Conservation (phyloP, 1,140 invertebrate genomes). For the Scaptomyza pallida region DNA sequence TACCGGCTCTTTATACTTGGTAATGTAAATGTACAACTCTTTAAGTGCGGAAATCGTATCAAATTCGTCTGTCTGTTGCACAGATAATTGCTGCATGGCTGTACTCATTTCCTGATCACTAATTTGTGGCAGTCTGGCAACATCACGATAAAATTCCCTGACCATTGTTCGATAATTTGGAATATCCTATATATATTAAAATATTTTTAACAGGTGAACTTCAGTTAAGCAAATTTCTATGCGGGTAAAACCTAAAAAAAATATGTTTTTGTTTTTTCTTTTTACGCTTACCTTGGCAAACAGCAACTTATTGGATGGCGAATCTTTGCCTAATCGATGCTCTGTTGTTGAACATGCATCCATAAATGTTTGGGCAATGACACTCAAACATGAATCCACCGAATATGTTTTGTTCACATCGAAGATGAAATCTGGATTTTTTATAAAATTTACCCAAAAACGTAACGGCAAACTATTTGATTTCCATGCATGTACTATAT, state of each 20-base stretch:
- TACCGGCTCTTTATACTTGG: constrained; percentile 96
- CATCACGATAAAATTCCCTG: constrained; percentile 93
- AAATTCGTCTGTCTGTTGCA: constrained; percentile 94
- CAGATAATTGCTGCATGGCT: constrained; percentile 95
- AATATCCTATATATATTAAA: constrained; percentile 87
- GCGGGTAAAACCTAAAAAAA: too few relatives aligned
- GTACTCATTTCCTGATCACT: constrained; percentile 96
- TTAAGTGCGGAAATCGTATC: constrained; percentile 95
- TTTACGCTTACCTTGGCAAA: constrained; percentile 90
- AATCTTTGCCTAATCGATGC: constrained; percentile 95
- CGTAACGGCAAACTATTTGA: constrained; percentile 96
- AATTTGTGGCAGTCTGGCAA: constrained; percentile 93
- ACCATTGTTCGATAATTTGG: constrained; percentile 95
- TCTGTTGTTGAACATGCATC: constrained; percentile 96
- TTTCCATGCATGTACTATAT: constrained; percentile 98
- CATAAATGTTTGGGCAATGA: constrained; percentile 98
- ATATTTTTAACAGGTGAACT: too few relatives aligned
- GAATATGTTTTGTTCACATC: constrained; percentile 97
- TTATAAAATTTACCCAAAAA: constrained; percentile 99
- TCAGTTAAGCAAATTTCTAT: too few relatives aligned
- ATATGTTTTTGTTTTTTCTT: too few relatives aligned
- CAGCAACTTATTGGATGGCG: constrained; percentile 96
- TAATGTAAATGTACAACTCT: constrained; percentile 97
- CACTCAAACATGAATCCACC: constrained; percentile 95
- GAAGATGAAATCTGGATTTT: constrained; percentile 98